Base-by-base conservation (phyloP, 2,888 invertebrate genomes). In the Lasioglossum marginatum region DNA sequence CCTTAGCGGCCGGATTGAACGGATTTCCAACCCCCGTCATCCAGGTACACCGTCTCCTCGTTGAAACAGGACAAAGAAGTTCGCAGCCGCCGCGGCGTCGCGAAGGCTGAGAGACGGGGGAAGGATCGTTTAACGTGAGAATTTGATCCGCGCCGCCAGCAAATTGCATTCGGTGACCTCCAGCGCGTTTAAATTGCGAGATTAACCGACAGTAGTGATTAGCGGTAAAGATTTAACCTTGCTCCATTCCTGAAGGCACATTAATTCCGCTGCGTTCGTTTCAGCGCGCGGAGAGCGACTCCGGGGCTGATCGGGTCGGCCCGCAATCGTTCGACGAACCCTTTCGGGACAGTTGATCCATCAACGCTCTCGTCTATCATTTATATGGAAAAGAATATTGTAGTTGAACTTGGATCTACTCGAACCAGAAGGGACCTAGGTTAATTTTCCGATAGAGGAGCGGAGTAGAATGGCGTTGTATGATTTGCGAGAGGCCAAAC, bases 151-250 rank as follows among this genome's bases (percentile, higher is more conserved):
- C 23, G 68, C 81, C 84, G 72, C 12, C 63, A 12, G 87, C 34
- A 73, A 77, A 86, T 89, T 87, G 87, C 68, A 68, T 81, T 75
- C 85, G 78, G 75, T 76, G 89, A 88, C 88, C 90, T 90, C 83
- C 78, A 76, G 76, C 74, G 76, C 81, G 82, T 79, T 89, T 90
- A 85, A 90, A 90, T 85, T 81, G 83, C 84, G 75, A 90, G 86
- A 90, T 90, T 89, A 86, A 82, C 86, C 86, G 87, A 77, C 81
- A 83, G 83, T 72, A 82, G 82, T 75, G 87, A 91, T 91, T 91
- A 89, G 87, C 87, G 86, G 82, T 84, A 88, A 85, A 87, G 87
- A 88, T 90, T 82, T 78, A 85, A 75, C 86, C 91, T 88, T 89
- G 89, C 79, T 27, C 79, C 80, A 80, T 80, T 80, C 82, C 80